Percentiles rank a stretch among this genome's conserved stretches.
These are phyloP conservation scores for Drosophila insularis DNA, from an alignment of 1,140 invertebrate species.

Conservation along the genomic window DNA sequence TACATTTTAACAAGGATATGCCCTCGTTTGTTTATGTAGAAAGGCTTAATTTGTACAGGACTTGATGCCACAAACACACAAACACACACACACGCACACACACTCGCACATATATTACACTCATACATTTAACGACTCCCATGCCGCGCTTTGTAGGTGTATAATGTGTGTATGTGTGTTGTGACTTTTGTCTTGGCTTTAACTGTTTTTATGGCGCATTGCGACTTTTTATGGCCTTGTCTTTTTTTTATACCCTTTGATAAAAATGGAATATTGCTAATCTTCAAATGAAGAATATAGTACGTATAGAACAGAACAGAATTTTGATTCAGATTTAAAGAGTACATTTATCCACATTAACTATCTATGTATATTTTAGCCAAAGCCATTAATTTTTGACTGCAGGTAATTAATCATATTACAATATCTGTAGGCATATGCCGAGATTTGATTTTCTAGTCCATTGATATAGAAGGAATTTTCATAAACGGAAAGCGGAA, in stretches of 20 bases:
- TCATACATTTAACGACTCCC: constrained; percentile 51
- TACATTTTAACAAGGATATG: constrained; percentile 54
- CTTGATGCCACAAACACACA: constrained; percentile 31
- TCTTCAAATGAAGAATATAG: background rate
- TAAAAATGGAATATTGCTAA: background rate
- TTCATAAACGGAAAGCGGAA: too few relatives aligned
- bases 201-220: constrained; percentile 81
- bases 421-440: too few relatives aligned
- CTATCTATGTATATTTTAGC: background rate
- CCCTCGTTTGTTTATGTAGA: constrained; percentile 77
- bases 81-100: constrained; percentile 3
- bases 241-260: constrained; percentile 55
- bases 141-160: constrained; percentile 37
- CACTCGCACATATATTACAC: constrained; percentile 12
- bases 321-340: background rate
- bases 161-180: constrained; percentile 30
- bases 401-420: too few relatives aligned
- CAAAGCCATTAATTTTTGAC: too few relatives aligned
- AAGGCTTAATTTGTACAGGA: constrained; percentile 77
- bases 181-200: constrained; percentile 78
- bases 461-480: too few relatives aligned
- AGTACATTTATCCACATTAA: background rate
- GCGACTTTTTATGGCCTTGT: constrained; percentile 80
- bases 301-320: too few relatives aligned
- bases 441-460: too few relatives aligned